Conservation (phyloP, 2,888 invertebrate species). For the Lochmaea crataegi region DNA sequence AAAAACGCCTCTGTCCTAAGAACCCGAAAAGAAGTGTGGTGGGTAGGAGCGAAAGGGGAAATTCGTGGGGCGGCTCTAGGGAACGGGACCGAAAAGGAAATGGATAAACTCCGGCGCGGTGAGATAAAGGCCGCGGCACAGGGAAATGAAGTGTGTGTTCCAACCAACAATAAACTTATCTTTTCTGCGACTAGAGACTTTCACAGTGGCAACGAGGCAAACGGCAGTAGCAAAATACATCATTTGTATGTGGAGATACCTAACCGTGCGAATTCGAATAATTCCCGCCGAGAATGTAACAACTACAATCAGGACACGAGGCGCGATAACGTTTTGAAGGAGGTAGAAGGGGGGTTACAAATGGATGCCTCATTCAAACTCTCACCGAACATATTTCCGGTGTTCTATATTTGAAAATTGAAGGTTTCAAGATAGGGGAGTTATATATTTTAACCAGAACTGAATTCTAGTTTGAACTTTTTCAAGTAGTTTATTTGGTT, state of each 20-base stretch:
- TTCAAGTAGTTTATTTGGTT: background rate
- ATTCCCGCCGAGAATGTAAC: slow-evolving; percentile 43
- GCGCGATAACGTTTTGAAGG: slow-evolving; percentile 23
- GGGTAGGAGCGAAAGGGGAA: slow-evolving; percentile 33
- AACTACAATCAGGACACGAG: slow-evolving; percentile 29
- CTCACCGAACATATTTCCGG: slow-evolving; percentile 30
- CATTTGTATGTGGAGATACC: slow-evolving; percentile 64
- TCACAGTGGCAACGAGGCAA: slow-evolving; percentile 47
- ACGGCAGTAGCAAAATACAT: slow-evolving; percentile 61
- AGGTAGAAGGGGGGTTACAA: slow-evolving; percentile 22
- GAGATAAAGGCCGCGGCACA: slow-evolving; percentile 63
- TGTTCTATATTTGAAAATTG: slow-evolving; percentile 31
- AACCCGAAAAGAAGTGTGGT: slow-evolving; percentile 6
- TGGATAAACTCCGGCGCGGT: slow-evolving; percentile 64
- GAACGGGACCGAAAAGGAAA: slow-evolving; percentile 59
- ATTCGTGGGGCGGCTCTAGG: slow-evolving; percentile 46
- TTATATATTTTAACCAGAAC: background rate
- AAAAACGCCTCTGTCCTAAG: slow-evolving; percentile 17
- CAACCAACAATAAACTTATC: slow-evolving; percentile 65
- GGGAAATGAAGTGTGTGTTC: slow-evolving; percentile 65
- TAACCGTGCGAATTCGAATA: slow-evolving; percentile 62
- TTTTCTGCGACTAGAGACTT: slow-evolving; percentile 63
- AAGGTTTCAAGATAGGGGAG: slow-evolving; percentile 16
- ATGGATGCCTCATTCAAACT: slow-evolving; percentile 35
- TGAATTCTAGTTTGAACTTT: background rate